Base-by-base conservation (phyloP, 2,888 invertebrate genomes). In the Creontiades dilutus region DNA sequence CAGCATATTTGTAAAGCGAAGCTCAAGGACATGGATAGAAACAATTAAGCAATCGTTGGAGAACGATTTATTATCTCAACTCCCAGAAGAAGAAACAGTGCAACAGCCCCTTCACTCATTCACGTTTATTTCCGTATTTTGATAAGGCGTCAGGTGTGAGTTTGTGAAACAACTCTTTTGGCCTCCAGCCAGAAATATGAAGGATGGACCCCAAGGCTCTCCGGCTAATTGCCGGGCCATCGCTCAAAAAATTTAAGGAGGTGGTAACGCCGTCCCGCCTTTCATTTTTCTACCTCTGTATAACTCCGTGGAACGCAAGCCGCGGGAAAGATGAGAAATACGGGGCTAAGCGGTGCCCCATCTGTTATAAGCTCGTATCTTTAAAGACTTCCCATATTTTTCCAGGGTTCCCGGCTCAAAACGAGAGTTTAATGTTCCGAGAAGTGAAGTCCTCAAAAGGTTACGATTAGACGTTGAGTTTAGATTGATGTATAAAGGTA, bases 181-280 rank as follows among this genome's bases (percentile, higher is more conserved):
- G 89, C 55, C 16, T 23, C 23, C 14, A 14, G 81, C 89, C 89
- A 89, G 81, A 89, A 89, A 89, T 89, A 89, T 89, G 89, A 89
- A 57, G 23, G 89, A 89, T 89, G 89, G 47, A 11, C 16, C 37
- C 23, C 19, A 19, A 68, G 37, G 27, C 68, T 19, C 9, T 23
- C 1, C 61, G 48, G 86, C 86, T 86, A 86, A 86, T 86, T 86
- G 86, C 86, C 86, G 86, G 86, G 47, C 86, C 75, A 86, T 86
- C 86, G 57, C 37, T 86, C 86, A 86, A 86, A 82, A 76, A 86
- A 47, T 86, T 86, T 46, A 46, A 57, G 57, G 68, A 86, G 86
- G 86, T 86, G 86, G 86, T 48, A 86, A 86, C 37, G 82, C 48
- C 46, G 37, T 46, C 46, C 82, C 27, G 82, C 52, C 48, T 27